Percentiles rank a stretch among this genome's conserved stretches.
Conservation (phyloP, 2,888 invertebrate species). For the Bellardia pandia region DNA sequence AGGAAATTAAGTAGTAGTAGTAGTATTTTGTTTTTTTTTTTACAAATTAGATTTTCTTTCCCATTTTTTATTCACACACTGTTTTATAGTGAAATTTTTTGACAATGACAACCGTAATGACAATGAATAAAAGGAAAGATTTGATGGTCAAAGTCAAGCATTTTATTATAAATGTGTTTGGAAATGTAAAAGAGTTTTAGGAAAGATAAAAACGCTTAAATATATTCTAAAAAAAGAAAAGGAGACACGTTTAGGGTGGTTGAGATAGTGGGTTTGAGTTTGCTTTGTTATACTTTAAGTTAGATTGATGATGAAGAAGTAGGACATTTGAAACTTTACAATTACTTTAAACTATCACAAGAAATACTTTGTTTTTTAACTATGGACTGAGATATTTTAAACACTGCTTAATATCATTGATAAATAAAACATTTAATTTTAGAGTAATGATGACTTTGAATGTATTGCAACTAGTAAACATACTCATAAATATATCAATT, state of each 20-base stretch:
- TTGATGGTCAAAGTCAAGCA: constrained; percentile 25
- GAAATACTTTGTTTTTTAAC: constrained; percentile 2
- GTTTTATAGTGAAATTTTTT: constrained; percentile 16
- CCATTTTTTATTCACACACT: background rate
- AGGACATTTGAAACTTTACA: background rate
- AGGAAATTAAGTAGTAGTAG: constrained; percentile 54
- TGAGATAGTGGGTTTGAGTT: background rate
- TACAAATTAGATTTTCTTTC: background rate
- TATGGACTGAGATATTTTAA: background rate
- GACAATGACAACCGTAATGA: background rate
- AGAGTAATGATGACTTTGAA: too few species aligned
- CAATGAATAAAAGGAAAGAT: too few species aligned
- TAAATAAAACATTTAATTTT: too few species aligned
- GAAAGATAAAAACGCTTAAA: background rate
- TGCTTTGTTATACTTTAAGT: background rate
- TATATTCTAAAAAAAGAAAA: background rate
- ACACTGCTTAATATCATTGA: too few species aligned
- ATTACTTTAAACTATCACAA: constrained; percentile 6
- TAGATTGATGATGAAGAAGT: background rate
- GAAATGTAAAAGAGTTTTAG: constrained; percentile 1
- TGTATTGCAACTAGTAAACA: too few species aligned
- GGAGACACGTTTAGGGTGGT: background rate
- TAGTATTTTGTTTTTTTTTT: constrained; percentile 21
- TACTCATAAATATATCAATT: too few species aligned
- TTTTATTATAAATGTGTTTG: constrained; percentile 26